A percentile compares a stretch with the other conserved stretches of the same genome.
phyloP scores from a whole-genome alignment of 23 tunicate species.

The Diplosoma virens region DNA sequence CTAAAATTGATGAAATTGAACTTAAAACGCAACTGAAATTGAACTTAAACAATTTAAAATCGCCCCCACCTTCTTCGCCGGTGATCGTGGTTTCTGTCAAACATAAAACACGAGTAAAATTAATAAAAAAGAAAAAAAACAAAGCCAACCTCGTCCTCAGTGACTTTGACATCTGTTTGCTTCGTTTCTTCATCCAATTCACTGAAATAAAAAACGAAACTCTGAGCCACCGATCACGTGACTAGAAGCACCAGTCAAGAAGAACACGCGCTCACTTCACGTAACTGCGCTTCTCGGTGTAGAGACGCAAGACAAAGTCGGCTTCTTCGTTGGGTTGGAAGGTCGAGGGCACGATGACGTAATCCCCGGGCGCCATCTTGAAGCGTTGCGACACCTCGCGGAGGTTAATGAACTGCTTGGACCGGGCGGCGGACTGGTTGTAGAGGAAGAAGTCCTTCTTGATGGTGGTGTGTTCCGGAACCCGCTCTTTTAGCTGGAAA shows the following conservation, averaged over 20 bases:
- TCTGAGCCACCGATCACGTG: too few species aligned
- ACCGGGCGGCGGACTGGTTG: constrained; percentile 90
- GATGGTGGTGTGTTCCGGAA: constrained; percentile 30
- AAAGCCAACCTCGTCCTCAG: too few species aligned
- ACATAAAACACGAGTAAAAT: too few species aligned
- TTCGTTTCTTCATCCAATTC: constrained; percentile 82
- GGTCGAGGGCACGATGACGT: constrained; percentile 97
- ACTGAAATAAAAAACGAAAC: constrained; percentile 23
- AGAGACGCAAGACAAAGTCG: constrained; percentile 86
- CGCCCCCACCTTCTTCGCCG: too few species aligned
- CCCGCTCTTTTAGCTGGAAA: constrained; percentile 60
- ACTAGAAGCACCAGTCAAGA: too few species aligned
- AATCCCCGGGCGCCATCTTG: constrained; percentile 78
- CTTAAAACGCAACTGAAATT: too few species aligned
- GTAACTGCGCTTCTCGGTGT: constrained; percentile 89
- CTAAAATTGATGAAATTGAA: too few species aligned
- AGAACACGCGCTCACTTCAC: constrained; percentile 45
- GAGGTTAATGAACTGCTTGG: constrained; percentile 88
- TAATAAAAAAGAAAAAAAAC: too few species aligned
- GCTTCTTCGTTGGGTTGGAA: constrained; percentile 97
- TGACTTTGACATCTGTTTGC: constrained; percentile 25
- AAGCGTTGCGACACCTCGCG: constrained; percentile 90
- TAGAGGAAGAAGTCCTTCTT: constrained; percentile 91
- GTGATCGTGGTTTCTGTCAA: too few species aligned
- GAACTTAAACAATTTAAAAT: too few species aligned